Base-by-base conservation (phyloP, 2,888 invertebrate genomes). In the Phania funesta region DNA sequence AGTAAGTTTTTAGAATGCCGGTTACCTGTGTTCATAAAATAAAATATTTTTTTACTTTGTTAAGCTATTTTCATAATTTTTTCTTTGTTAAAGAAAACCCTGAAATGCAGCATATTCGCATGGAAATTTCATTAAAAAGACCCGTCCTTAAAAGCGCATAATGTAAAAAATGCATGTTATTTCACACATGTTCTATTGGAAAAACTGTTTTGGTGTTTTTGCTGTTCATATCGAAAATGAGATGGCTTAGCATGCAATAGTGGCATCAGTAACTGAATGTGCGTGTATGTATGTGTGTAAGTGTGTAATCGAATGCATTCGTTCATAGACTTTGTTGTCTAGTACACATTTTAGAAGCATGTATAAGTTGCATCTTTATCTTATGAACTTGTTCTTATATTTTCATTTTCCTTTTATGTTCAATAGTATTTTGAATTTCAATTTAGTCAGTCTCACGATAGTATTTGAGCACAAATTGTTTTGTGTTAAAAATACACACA, bases 401-500 rank as follows among this genome's bases (percentile, higher is more conserved):
- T 18, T 58, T 22, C 44, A 38, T 64, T 50, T 52, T 65, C 26
- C 16, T 20, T 44, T 54, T 74, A 54, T 41, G 52, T 18, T 64
- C 8, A 74, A 56, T 46, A 54, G 75, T 80, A 80, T 74, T 80
- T 77, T 62, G 77, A 81, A 77, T 77, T 77, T 81, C 77, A 81
- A 81, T 81, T 77, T 81, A 67, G 41, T 22, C 73, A 81, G 76
- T 77, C 81, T 81, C 81, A 73, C 54, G 71, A 64, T 77, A 81
- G 76, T 41, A 73, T 81, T 81, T 77, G 76, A 52, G 22, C 80
- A 76, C 76, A 80, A 80, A 76, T 71, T 80, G 76, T 52, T 76
- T 52, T 71, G 65, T 65, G 58, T 38, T 35, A 8, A 50, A 62
- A 50, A 46, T 16, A 65, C 20, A 20, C 4, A 58, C 56, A 62